Percentiles rank a stretch among this genome's conserved stretches.
These are phyloP conservation scores for Lamellibrachia columna DNA, from an alignment of 2,888 invertebrate genomes.

Conservation along the genomic window DNA sequence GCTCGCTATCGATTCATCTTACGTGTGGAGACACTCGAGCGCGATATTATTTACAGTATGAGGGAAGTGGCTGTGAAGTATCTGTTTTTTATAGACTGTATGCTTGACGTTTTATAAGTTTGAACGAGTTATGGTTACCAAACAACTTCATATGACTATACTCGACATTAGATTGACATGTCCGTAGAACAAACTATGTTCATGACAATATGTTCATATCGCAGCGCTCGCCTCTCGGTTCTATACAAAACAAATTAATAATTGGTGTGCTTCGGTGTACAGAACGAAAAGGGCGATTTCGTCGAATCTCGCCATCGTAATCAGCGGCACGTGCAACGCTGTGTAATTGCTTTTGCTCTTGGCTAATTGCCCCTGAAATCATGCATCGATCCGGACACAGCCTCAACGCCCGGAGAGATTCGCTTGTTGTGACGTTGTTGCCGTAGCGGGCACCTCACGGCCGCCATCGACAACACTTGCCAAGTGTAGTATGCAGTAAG, in stretches of 20 bases:
- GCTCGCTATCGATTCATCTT: neutral
- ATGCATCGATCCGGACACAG: neutral
- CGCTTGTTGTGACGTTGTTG: neutral
- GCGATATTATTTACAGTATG: no score
- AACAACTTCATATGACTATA: neutral
- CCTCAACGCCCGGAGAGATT: neutral
- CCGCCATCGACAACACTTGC: neutral
- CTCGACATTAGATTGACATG: neutral
- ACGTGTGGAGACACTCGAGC: neutral
- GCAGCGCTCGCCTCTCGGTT: neutral
- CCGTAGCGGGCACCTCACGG: neutral
- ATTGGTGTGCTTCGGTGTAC: neutral
- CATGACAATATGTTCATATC: neutral
- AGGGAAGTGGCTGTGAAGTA: no score
- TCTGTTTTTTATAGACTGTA: no score
- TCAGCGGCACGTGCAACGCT: neutral
- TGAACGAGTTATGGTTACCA: neutral
- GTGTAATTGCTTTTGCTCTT: neutral
- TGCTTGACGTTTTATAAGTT: no score
- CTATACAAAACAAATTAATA: neutral
- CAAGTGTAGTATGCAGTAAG: neutral
- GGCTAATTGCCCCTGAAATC: slow-evolving; percentile 11
- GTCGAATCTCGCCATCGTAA: neutral
- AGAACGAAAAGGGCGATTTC: neutral
- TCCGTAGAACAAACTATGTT: neutral